Evolutionary conservation across 2,113 vertebrate species (phyloP).

Genomic region (Dinomys branickii): DNA sequence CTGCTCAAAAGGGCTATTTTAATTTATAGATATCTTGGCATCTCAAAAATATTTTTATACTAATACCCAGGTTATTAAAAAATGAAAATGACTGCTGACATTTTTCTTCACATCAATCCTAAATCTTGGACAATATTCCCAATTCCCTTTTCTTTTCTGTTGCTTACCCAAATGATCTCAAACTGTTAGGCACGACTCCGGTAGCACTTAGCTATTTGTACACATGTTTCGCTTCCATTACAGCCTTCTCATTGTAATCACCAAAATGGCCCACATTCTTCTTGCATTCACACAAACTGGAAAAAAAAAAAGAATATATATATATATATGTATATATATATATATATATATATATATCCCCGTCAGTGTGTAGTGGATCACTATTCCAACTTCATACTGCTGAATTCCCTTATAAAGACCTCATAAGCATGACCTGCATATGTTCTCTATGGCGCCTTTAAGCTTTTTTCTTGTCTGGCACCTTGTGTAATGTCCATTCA

Average conservation of each 20-base stretch:
- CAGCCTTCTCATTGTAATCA: not conserved
- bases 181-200: not conserved
- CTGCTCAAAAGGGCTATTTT: not conserved
- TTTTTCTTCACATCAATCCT: not conserved
- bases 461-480: not conserved
- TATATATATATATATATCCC: too few relatives aligned
- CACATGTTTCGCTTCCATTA: not conserved
- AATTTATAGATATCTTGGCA: not conserved
- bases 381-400: not conserved
- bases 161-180: not conserved
- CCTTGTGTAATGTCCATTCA: not conserved
- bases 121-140: not conserved
- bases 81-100: not conserved
- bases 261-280: not conserved
- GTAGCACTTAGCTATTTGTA: not conserved
- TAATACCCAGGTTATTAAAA: not conserved
- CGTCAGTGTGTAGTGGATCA: not conserved
- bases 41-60: not conserved
- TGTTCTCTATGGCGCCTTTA: not conserved
- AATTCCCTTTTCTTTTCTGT: not conserved
- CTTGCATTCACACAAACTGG: not conserved
- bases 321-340: too few relatives aligned
- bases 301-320: too few relatives aligned
- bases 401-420: not conserved
- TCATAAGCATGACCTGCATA: not conserved